Evolutionary conservation across 2,113 vertebrate genomes (phyloP).

Genomic region (Greenwoodochromis staneri): DNA sequence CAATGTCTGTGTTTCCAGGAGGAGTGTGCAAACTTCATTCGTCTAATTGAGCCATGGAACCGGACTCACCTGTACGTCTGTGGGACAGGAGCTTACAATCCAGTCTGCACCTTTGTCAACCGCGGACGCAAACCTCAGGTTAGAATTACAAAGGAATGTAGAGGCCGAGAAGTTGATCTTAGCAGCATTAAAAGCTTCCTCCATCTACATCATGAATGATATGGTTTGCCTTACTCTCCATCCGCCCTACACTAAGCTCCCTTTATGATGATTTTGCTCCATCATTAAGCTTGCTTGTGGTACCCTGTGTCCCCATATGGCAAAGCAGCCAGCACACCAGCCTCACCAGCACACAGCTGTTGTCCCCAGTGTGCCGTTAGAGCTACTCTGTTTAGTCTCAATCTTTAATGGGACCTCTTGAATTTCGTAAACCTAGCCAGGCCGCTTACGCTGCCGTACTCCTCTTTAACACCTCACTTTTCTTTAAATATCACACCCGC

Average conservation of each 20-base stretch:
- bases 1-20: slow-evolving; percentile 69
- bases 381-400: slow-evolving; percentile 64
- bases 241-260: not conserved
- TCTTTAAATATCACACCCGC: slow-evolving; percentile 55
- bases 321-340: slow-evolving; percentile 18
- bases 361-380: slow-evolving; percentile 59
- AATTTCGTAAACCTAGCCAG: slow-evolving; percentile 52
- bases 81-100: slow-evolving; percentile 95
- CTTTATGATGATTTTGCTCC: slow-evolving; percentile 23
- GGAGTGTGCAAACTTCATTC: slow-evolving; percentile 95
- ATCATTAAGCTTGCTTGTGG: slow-evolving; percentile 29
- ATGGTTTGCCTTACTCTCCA: slow-evolving; percentile 2
- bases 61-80: slow-evolving; percentile 93
- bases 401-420: slow-evolving; percentile 60
- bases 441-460: slow-evolving; percentile 18
- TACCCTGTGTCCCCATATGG: slow-evolving; percentile 13
- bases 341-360: slow-evolving; percentile 55
- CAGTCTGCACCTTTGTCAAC: slow-evolving; percentile 91
- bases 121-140: slow-evolving; percentile 92
- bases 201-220: not conserved
- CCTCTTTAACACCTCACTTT: slow-evolving; percentile 31
- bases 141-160: slow-evolving; percentile 22
- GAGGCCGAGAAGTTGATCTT: not conserved
- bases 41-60: slow-evolving; percentile 97
- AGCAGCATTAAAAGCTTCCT: not conserved